These are phyloP conservation scores for Argyrosomus regius DNA, from an alignment of 2,797 vertebrate genomes.

Conservation along the genomic window DNA sequence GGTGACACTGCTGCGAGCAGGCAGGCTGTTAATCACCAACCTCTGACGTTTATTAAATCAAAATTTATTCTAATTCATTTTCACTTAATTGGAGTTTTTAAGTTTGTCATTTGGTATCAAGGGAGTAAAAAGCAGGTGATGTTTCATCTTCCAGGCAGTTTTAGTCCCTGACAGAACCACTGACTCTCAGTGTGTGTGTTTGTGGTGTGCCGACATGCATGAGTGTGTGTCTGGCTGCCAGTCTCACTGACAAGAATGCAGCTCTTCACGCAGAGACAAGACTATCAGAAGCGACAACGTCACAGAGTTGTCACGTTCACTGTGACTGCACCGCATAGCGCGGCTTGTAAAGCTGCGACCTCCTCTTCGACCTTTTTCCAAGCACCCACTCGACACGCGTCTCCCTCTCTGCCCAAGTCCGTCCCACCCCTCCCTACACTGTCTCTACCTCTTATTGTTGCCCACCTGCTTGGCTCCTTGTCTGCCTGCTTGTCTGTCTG, in stretches of 20 bases:
- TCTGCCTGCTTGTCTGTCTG: constrained; percentile 36
- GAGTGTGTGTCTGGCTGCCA: constrained; percentile 55
- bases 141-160: constrained; percentile 2
- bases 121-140: constrained; percentile 9
- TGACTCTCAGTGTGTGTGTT: constrained; percentile 16
- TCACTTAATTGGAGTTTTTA: not conserved
- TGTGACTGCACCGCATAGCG: constrained; percentile 32
- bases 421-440: constrained; percentile 15
- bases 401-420: constrained; percentile 22
- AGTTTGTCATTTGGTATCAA: not conserved
- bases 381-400: constrained; percentile 28
- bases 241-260: constrained; percentile 53
- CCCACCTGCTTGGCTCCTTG: constrained; percentile 46
- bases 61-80: constrained; percentile 1
- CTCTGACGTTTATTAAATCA: not conserved
- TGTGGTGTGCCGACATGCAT: not conserved
- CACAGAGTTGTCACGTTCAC: constrained; percentile 56
- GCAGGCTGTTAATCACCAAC: constrained; percentile 12
- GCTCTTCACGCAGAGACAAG: constrained; percentile 48
- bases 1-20: not conserved
- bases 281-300: constrained; percentile 69
- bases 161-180: constrained; percentile 43
- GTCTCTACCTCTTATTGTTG: constrained; percentile 33
- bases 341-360: constrained; percentile 29
- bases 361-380: constrained; percentile 46